Evolutionary conservation across 2,113 vertebrate species (phyloP), one percentile per base, ranked within the genome.

Genomic region (Nesoenas mayeri): DNA sequence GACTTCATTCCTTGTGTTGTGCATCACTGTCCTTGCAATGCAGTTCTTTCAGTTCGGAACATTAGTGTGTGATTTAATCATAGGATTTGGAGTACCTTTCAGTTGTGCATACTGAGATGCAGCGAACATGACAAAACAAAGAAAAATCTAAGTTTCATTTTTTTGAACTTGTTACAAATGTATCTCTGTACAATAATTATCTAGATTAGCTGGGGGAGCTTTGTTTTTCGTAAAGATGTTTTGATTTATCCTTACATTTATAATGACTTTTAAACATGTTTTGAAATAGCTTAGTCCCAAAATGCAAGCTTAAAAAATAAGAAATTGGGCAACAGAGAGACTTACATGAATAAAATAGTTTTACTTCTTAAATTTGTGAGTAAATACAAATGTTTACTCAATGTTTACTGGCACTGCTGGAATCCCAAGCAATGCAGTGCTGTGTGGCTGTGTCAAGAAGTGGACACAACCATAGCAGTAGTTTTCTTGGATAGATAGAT

Each of bases 1-100:
- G 3, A 79, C 65, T 97, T 87, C 32, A 77, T 96, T 93, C 54
- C 47, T 70, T 79, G 66, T 95, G 65, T 36, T 70, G 72, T 94
- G 77, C 40, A 65, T 92, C 44, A 8, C 75, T 61, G 88, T 91
- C 91, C 57, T 93, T 94, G 92, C 80, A 75, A 24, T 93, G 83
- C 91, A 77, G 60, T 53, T 92, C 31, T 85, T 91, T 79, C 73
- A 34, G 83, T 64, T 84, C 18, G 2, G 87, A 54, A 47, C 20
- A 32, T 56, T 54, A 51, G 51, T 56, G 22, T 87, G 62, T 57
- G 89, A 51, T 94, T 91, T 61, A 84, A 79, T 84, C 61, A n/a
- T 7, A 65, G 66, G 17, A n/a, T 57, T 32, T 70, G 44, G 44
- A 90, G 17, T 78, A 38, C 50, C 74, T 78, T 67, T 64, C 51